Percentiles rank a stretch among this genome's conserved stretches.
phyloP scores from a whole-genome alignment of 2,888 invertebrate genomes.

The Trachelus tabidus region DNA sequence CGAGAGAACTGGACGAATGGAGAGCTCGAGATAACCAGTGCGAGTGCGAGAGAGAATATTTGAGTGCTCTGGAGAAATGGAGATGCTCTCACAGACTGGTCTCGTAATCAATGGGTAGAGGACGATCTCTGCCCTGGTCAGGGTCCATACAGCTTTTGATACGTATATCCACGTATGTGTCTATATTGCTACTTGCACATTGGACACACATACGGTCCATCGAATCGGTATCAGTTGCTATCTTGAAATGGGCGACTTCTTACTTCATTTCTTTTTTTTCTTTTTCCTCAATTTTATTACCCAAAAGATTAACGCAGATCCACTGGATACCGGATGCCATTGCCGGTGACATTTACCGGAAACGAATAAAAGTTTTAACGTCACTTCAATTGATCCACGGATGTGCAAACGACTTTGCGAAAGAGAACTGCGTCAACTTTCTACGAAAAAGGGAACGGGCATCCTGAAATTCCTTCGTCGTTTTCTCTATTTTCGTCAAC shows the following conservation, averaged over 20 bases:
- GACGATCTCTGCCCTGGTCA: constrained; percentile 37
- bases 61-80: not conserved
- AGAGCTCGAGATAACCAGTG: constrained; percentile 33
- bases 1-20: not conserved
- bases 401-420: not conserved
- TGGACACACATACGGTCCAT: not conserved
- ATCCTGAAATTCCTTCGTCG: not conserved
- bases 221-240: not conserved
- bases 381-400: not conserved
- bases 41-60: not conserved
- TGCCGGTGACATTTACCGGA: not conserved
- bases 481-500: not conserved
- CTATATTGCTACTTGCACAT: not conserved
- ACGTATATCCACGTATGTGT: not conserved
- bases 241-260: not conserved
- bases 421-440: not conserved
- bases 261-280: not conserved
- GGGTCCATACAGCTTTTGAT: constrained; percentile 6
- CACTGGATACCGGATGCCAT: not conserved
- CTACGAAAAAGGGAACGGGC: not conserved
- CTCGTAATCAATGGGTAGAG: constrained; percentile 50
- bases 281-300: not conserved
- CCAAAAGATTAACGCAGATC: not conserved
- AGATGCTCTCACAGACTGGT: constrained; percentile 22
- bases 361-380: not conserved